Evolutionary conservation across 2,797 vertebrate genomes (phyloP).

Genomic region (Triplophysa bombifrons): DNA sequence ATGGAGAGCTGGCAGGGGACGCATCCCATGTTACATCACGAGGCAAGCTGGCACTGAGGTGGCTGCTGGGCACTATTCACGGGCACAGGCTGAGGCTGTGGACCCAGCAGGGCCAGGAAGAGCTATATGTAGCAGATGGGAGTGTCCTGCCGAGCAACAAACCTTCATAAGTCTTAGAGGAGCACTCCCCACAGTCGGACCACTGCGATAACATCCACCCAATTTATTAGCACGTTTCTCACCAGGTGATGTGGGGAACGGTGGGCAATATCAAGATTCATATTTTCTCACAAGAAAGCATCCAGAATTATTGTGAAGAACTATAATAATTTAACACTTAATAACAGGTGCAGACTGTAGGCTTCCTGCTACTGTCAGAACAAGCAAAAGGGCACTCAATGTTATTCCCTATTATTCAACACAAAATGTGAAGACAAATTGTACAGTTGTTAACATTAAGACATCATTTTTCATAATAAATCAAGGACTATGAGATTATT

Average conservation of each 20-base stretch:
- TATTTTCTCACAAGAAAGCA: neutral
- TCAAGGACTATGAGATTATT: no score
- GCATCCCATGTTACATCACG: constrained; percentile 50
- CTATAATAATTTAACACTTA: no score
- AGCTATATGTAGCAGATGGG: constrained; percentile 69
- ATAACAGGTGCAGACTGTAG: no score
- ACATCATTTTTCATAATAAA: no score
- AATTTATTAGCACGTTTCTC: constrained; percentile 45
- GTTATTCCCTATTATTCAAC: no score
- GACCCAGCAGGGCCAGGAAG: constrained; percentile 69
- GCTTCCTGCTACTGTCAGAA: no score
- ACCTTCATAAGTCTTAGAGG: constrained; percentile 33
- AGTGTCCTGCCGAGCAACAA: constrained; percentile 43
- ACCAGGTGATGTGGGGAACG: constrained; percentile 23
- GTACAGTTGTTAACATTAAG: no score
- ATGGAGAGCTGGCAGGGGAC: constrained; percentile 42
- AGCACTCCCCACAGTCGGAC: constrained; percentile 39
- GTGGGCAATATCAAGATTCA: neutral
- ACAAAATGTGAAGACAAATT: no score
- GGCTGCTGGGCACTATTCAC: constrained; percentile 41
- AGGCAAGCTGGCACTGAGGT: constrained; percentile 44
- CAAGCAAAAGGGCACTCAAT: no score
- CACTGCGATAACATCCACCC: constrained; percentile 40
- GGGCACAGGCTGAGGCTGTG: constrained; percentile 49
- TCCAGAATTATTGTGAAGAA: neutral